Evolutionary conservation across 2,888 invertebrate species (phyloP).

Genomic region (Eretmocerus hayati): DNA sequence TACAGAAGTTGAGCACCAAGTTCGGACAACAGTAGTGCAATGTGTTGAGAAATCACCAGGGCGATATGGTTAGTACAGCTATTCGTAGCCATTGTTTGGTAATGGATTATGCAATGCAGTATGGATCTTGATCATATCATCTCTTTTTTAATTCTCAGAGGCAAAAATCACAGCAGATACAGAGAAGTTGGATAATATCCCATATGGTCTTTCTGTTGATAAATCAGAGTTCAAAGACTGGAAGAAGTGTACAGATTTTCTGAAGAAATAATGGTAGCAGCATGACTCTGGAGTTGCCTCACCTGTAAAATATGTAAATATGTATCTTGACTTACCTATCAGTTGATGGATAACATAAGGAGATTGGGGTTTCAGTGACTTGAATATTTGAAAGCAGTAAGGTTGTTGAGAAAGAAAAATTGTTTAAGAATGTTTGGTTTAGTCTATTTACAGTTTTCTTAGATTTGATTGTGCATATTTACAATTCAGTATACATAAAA

Average conservation of each 20-base stretch:
- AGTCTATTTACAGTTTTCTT: background rate
- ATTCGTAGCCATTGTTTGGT: background rate
- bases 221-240: slow-evolving; percentile 13
- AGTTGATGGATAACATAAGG: no score
- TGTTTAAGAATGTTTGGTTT: background rate
- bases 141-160: slow-evolving; percentile 47
- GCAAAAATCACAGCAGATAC: slow-evolving; percentile 58
- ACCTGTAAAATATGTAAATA: slow-evolving; percentile 9
- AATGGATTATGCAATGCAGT: background rate
- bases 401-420: no score
- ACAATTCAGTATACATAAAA: slow-evolving; percentile 6
- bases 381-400: no score
- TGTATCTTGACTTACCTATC: no score
- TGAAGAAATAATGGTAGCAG: slow-evolving; percentile 10
- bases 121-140: background rate
- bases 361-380: no score
- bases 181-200: slow-evolving; percentile 57
- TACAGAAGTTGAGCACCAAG: slow-evolving; percentile 62
- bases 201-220: slow-evolving; percentile 29
- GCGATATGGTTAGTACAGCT: slow-evolving; percentile 52
- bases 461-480: slow-evolving; percentile 9
- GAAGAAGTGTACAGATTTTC: slow-evolving; percentile 16
- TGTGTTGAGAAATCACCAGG: slow-evolving; percentile 62
- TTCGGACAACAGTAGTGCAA: slow-evolving; percentile 68
- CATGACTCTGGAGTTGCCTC: background rate